Evolutionary conservation across 2,113 vertebrate species (phyloP).

Genomic region (Vidua macroura): DNA sequence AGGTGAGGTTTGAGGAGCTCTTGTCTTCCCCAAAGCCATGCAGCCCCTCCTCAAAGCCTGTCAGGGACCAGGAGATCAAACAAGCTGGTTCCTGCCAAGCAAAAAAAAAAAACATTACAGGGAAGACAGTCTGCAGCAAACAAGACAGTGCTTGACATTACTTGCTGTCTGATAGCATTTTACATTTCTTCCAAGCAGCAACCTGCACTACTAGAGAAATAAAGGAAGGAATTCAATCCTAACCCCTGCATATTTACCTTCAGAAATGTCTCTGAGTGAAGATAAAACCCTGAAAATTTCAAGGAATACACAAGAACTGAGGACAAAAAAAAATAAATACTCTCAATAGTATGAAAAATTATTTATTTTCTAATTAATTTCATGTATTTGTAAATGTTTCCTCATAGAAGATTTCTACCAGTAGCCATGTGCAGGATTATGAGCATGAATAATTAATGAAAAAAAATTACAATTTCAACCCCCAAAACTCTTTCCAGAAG

Average conservation of each 20-base stretch:
- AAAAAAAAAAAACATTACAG: neutral
- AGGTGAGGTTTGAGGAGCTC: neutral
- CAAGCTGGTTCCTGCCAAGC: neutral
- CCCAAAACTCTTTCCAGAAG: neutral
- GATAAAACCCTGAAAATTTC: neutral
- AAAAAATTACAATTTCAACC: neutral
- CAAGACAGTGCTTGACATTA: neutral
- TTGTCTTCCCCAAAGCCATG: neutral
- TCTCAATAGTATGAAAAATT: neutral
- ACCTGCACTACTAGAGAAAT: accelerated
- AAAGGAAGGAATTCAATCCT: neutral
- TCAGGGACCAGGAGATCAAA: neutral
- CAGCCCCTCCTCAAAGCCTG: neutral
- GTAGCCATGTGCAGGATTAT: neutral
- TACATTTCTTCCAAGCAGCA: neutral
- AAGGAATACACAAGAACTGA: neutral
- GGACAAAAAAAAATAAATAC: neutral
- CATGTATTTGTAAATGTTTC: neutral
- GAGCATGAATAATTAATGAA: neutral
- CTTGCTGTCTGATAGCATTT: neutral
- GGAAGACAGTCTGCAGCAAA: neutral
- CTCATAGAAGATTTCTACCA: neutral
- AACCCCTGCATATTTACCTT: neutral
- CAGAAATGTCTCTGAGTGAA: neutral
- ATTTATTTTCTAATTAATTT: neutral